phyloP scores from a whole-genome alignment of 2,113 vertebrate genomes.

The Mungos mungo region DNA sequence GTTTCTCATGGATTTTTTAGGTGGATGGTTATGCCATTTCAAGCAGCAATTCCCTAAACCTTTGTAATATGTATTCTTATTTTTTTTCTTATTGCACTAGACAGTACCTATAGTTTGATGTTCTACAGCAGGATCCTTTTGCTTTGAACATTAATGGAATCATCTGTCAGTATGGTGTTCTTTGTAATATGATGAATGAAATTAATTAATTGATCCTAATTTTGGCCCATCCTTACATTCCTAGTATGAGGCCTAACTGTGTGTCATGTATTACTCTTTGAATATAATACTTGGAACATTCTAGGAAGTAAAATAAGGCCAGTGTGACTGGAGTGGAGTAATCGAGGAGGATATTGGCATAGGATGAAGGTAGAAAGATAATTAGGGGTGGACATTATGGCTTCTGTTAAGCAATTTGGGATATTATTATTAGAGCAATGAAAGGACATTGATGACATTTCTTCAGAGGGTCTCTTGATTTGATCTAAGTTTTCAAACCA shows the following conservation, averaged over 20 bases:
- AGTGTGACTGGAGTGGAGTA: not conserved
- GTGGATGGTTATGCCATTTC: not conserved
- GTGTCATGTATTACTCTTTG: not conserved
- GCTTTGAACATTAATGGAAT: not conserved
- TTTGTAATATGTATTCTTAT: not conserved
- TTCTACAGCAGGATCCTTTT: not conserved
- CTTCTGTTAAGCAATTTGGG: not conserved
- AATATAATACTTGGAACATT: not conserved
- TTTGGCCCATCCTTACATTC: not conserved
- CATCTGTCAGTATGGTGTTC: not conserved
- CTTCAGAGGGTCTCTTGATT: not conserved
- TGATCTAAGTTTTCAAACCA: conserved; percentile 16
- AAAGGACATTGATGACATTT: not conserved
- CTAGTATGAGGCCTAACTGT: not conserved
- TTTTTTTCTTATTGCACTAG: conserved; percentile 5
- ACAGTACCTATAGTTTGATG: not conserved
- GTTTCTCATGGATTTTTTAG: not conserved
- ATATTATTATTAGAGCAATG: not conserved
- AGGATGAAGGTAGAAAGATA: not conserved
- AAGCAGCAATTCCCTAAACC: conserved; percentile 22
- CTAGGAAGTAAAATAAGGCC: not conserved
- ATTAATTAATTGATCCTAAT: not conserved
- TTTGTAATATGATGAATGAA: not conserved
- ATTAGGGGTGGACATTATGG: not conserved
- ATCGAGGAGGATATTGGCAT: not conserved